Evolutionary conservation across 2,797 vertebrate species (phyloP).

Genomic region (Myotis planiceps): DNA sequence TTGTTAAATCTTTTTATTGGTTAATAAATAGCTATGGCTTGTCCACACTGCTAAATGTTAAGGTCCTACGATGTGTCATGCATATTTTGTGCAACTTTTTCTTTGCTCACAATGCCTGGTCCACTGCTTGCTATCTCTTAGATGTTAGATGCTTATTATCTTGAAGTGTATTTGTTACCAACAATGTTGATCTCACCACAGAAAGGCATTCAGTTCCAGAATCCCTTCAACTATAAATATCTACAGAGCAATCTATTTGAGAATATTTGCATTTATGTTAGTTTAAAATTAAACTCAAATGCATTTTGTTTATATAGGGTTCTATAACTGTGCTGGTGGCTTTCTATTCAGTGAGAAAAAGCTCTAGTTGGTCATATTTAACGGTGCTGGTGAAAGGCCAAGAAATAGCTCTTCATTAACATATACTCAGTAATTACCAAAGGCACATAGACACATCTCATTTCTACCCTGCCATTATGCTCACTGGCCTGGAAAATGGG

Average conservation of each 20-base stretch:
- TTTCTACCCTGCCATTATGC: slow-evolving; percentile 76
- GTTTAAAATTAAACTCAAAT: slow-evolving; percentile 56
- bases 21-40: background rate
- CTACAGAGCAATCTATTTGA: background rate
- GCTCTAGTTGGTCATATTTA: slow-evolving; percentile 62
- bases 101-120: background rate
- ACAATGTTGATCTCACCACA: slow-evolving; percentile 71
- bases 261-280: slow-evolving; percentile 36
- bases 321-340: background rate
- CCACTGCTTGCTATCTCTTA: background rate
- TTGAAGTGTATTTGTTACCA: slow-evolving; percentile 58
- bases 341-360: slow-evolving; percentile 14
- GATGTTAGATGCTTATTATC: background rate
- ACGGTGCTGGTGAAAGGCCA: slow-evolving; percentile 68
- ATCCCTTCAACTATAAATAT: background rate
- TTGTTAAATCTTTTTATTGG: background rate
- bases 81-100: background rate
- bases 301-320: slow-evolving; percentile 14
- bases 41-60: background rate
- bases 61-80: background rate
- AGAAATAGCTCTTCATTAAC: slow-evolving; percentile 76
- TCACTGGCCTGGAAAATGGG: slow-evolving; percentile 77
- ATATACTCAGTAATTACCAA: slow-evolving; percentile 63
- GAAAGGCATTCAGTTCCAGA: slow-evolving; percentile 59
- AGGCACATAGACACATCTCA: slow-evolving; percentile 79